Base-by-base conservation (phyloP, 2,113 vertebrate species). In the Ceratotherium simum region DNA sequence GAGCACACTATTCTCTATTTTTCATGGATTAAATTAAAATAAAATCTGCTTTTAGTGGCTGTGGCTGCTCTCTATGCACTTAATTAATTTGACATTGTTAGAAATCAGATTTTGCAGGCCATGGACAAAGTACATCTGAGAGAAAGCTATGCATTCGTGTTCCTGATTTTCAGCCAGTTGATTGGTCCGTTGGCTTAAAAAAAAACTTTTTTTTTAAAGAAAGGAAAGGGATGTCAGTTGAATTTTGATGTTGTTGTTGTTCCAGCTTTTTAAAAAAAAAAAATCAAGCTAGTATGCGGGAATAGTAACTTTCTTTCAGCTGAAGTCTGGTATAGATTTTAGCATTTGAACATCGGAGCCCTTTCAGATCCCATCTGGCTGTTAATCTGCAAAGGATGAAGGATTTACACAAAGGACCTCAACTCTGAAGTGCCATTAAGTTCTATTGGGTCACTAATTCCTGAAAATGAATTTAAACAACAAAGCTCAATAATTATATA, bases 91-190 rank as follows among this genome's bases (percentile, higher is more conserved):
- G 70, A 96, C 76, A 2, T 87, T 97, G 62, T 95, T 97, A 42
- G 29, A 96, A 98, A 97, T 97, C 89, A 94, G 33, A 96, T 98
- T 98, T 98, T 97, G 92, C n/a, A 80, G 95, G 82, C 69, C 82
- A 81, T 73, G 78, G 97, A 97, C 90, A 90, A 31, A 96, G 54
- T 70, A 95, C 87, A 97, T 95, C 97, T 51, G 58, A 79, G 90
- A 96, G 21, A 65, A 95, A 97, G 31, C 8, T 65, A 46, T 3
- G 39, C 91, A 16, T 96, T 91, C 91, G 21, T 84, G 25, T 78
- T 75, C 9, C 33, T 70, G 64, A 79, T 80, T 70, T 46, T n/a
- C 51, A 48, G 82, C 73, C 76, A 94, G 17, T 95, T 84, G 48
- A 91, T 94, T 80, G 69, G 86, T 82, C 96, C 97, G 70, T 65